These are phyloP conservation scores for Macaria liturata DNA, from an alignment of 2,888 invertebrate species.

Conservation along the genomic window DNA sequence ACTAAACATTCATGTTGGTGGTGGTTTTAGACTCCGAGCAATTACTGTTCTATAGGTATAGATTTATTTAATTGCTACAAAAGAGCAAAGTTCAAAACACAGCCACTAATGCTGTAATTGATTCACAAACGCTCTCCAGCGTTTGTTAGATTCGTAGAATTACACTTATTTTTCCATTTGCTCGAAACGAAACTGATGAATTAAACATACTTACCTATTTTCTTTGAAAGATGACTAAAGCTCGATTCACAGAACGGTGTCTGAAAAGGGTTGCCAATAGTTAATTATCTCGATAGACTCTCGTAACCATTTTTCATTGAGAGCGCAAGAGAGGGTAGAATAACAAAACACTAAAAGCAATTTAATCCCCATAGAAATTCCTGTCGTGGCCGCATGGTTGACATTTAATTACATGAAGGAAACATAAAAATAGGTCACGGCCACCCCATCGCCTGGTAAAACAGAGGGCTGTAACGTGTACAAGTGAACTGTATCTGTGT, in stretches of 20 bases:
- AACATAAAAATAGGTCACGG: conserved; percentile 39
- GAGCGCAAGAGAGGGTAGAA: conserved; percentile 9
- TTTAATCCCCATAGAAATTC: conserved; percentile 30
- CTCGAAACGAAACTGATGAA: no score
- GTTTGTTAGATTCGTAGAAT: no score
- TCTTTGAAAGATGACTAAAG: no score
- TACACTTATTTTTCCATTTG: no score
- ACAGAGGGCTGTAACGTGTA: conserved; percentile 29
- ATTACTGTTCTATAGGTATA: no score
- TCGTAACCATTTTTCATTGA: conserved; percentile 10
- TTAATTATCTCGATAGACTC: conserved; percentile 6
- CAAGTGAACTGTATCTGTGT: conserved; percentile 13
- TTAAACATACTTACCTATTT: no score
- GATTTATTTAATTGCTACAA: no score
- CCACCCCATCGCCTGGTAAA: conserved; percentile 34
- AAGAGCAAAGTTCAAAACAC: no score
- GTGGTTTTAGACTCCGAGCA: no score
- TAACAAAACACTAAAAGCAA: conserved; percentile 24
- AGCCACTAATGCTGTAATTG: no score
- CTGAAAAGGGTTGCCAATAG: conserved; percentile 3
- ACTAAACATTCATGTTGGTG: no score
- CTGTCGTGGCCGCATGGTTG: conserved; percentile 30
- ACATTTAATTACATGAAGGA: conserved; percentile 39
- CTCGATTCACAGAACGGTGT: neutral
- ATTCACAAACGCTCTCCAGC: no score